Evolutionary conservation across 2,113 vertebrate genomes (phyloP).

Genomic region (Platichthys stellatus): DNA sequence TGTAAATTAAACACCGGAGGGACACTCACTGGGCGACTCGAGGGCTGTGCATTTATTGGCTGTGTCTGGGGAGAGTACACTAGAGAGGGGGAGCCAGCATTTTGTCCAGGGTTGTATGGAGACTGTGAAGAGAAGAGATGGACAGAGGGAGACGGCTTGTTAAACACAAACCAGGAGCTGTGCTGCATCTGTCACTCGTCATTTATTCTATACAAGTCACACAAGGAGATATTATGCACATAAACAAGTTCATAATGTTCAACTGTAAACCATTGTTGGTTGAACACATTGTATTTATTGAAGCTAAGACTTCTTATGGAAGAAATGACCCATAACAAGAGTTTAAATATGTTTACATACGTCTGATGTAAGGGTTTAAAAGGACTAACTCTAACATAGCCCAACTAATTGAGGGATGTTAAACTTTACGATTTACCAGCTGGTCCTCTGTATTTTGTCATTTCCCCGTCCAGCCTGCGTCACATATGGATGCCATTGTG

Average conservation of each 20-base stretch:
- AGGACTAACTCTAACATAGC: too few species aligned
- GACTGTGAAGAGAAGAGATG: constrained; percentile 78
- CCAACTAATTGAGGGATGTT: not conserved
- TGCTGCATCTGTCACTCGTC: constrained; percentile 2
- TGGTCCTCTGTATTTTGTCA: not conserved
- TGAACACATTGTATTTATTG: too few species aligned
- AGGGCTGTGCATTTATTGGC: constrained; percentile 95
- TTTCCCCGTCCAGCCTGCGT: not conserved
- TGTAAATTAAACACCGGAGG: constrained; percentile 36
- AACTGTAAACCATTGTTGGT: too few species aligned
- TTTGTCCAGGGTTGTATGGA: constrained; percentile 95
- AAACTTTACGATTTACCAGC: too few species aligned
- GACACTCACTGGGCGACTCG: constrained; percentile 92
- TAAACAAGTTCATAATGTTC: too few species aligned
- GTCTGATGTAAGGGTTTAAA: too few species aligned
- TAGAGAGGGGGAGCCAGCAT: constrained; percentile 90
- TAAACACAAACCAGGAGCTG: constrained; percentile 1
- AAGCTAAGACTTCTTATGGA: too few species aligned
- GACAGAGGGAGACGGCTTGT: constrained; percentile 4
- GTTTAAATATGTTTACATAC: too few species aligned
- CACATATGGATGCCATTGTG: not conserved
- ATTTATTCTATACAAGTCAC: too few species aligned
- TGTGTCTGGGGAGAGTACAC: constrained; percentile 95
- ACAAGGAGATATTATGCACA: too few species aligned
- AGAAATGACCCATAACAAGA: too few species aligned